A percentile compares a stretch with the other conserved stretches of the same genome.
Conservation (phyloP, 2,113 vertebrate species). For the Xenotilapia longispinis region DNA sequence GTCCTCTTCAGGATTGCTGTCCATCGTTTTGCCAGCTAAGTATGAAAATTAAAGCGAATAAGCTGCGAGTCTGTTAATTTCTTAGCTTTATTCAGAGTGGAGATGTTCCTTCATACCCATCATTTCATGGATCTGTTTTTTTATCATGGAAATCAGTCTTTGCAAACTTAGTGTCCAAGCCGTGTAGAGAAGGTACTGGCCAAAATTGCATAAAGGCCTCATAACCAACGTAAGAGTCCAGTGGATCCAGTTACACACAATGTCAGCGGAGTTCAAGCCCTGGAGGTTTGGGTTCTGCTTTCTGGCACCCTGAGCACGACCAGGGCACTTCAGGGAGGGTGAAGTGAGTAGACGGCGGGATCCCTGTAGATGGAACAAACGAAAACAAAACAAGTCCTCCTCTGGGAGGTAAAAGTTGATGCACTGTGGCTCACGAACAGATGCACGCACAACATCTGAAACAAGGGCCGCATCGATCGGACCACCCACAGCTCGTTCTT, state of each 20-base stretch:
- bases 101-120: neutral
- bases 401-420: neutral
- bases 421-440: neutral
- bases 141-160: neutral
- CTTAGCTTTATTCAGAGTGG: neutral
- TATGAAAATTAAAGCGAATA: conserved; percentile 33
- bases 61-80: neutral
- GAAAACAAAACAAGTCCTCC: neutral
- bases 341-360: neutral
- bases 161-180: neutral
- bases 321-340: neutral
- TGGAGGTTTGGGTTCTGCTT: neutral
- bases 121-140: neutral
- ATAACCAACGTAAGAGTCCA: neutral
- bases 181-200: neutral
- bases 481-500: neutral
- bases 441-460: neutral
- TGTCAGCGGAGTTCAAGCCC: neutral
- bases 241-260: neutral
- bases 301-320: neutral
- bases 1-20: neutral
- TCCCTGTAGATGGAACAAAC: neutral
- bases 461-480: neutral
- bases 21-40: neutral
- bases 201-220: neutral